Conservation (phyloP, 2,797 vertebrate genomes). For the Poeciliopsis presidionis region DNA sequence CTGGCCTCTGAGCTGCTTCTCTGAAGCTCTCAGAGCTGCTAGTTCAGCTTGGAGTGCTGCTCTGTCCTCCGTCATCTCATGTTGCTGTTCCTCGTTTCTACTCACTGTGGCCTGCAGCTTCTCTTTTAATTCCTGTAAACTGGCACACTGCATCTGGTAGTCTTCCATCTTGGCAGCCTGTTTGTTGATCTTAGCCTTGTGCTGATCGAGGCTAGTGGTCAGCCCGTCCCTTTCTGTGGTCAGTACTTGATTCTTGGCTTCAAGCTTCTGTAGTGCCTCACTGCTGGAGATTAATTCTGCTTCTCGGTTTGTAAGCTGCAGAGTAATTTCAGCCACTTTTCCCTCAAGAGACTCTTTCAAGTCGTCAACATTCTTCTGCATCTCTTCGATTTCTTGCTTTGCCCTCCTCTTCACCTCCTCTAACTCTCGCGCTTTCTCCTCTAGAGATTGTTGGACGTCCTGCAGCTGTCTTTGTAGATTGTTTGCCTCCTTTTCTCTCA, state of each 20-base stretch:
- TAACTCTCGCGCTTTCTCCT: slow-evolving; percentile 78
- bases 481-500: slow-evolving; percentile 80
- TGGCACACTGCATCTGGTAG: slow-evolving; percentile 67
- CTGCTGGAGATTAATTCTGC: slow-evolving; percentile 74
- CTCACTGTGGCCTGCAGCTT: slow-evolving; percentile 70
- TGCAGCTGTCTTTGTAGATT: slow-evolving; percentile 83
- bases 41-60: slow-evolving; percentile 76
- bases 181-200: slow-evolving; percentile 75
- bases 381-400: slow-evolving; percentile 60
- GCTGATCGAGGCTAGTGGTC: slow-evolving; percentile 62
- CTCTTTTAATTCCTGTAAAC: slow-evolving; percentile 72
- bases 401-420: slow-evolving; percentile 64
- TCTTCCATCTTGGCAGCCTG: slow-evolving; percentile 69
- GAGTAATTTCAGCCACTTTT: slow-evolving; percentile 71
- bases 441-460: slow-evolving; percentile 76
- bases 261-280: slow-evolving; percentile 78
- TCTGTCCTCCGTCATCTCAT: slow-evolving; percentile 73
- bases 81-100: slow-evolving; percentile 75
- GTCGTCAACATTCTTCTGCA: slow-evolving; percentile 51
- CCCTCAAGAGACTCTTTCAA: slow-evolving; percentile 73
- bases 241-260: slow-evolving; percentile 80
- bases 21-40: slow-evolving; percentile 79
- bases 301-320: slow-evolving; percentile 80
- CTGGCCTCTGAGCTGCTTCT: slow-evolving; percentile 83
- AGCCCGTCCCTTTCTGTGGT: slow-evolving; percentile 79